phyloP scores from a whole-genome alignment of 2,113 vertebrate genomes.

The Alouatta palliata region DNA sequence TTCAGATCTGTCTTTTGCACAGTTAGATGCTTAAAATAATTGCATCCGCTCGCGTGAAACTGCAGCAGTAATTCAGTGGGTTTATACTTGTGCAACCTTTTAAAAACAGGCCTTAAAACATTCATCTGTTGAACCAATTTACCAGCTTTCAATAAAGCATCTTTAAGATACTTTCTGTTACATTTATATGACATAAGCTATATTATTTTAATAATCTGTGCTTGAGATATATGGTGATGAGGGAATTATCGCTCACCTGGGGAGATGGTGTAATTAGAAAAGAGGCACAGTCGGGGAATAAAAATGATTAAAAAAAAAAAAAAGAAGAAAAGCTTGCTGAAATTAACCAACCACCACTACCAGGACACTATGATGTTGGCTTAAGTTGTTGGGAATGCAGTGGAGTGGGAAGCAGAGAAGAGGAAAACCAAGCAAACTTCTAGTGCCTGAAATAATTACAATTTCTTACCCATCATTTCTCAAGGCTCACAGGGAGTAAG shows the following conservation, averaged over 20 bases:
- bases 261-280: conserved; percentile 86
- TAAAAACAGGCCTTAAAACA: conserved; percentile 70
- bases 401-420: conserved; percentile 74
- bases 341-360: conserved; percentile 81
- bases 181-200: conserved; percentile 77
- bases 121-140: conserved; percentile 73
- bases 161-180: conserved; percentile 77
- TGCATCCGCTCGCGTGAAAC: conserved; percentile 46
- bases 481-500: conserved; percentile 78
- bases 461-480: conserved; percentile 81
- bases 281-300: conserved; percentile 82
- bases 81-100: conserved; percentile 69
- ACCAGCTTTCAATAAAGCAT: conserved; percentile 75
- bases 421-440: conserved; percentile 73
- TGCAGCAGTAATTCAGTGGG: conserved; percentile 56
- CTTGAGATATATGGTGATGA: conserved; percentile 80
- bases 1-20: conserved; percentile 68
- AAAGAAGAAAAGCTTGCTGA: conserved; percentile 77
- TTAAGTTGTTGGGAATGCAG: conserved; percentile 79
- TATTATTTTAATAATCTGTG: conserved; percentile 84
- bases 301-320: conserved; percentile 83
- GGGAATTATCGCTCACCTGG: conserved; percentile 84
- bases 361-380: conserved; percentile 78
- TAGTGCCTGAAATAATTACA: conserved; percentile 85
- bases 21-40: conserved; percentile 70